These are phyloP conservation scores for Ardeotis arabs DNA, from an alignment of 2,113 vertebrate species.

Conservation along the genomic window DNA sequence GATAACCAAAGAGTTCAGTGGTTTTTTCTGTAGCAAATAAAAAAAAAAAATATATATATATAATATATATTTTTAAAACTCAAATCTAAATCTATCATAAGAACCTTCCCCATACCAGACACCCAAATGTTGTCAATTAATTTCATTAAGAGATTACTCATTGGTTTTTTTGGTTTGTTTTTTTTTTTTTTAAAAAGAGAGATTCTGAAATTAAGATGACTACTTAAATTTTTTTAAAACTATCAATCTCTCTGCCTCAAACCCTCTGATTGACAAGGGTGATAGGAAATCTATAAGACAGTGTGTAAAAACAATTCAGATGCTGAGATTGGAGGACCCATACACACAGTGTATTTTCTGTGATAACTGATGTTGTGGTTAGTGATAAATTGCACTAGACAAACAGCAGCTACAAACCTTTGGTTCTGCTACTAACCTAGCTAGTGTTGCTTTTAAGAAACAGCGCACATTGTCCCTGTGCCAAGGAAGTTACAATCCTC, in stretches of 20 bases:
- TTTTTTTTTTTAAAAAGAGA: neutral
- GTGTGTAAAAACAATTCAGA: rapidly evolving
- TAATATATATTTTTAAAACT: neutral
- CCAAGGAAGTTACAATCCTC: neutral
- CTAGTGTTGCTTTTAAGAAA: neutral
- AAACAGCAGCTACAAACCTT: neutral
- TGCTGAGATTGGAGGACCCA: neutral
- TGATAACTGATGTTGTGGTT: neutral
- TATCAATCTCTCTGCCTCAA: neutral
- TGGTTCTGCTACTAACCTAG: neutral
- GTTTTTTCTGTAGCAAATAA: neutral
- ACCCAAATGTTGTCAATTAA: neutral
- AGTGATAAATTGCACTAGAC: neutral
- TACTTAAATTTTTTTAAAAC: neutral
- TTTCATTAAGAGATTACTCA: neutral
- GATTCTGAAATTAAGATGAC: neutral
- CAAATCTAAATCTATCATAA: neutral
- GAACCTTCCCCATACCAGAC: neutral
- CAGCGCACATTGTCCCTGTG: neutral
- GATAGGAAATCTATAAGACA: neutral
- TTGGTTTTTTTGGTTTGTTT: no score
- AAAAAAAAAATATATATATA: neutral
- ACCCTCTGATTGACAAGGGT: neutral
- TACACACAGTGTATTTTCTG: neutral
- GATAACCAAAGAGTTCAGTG: neutral